phyloP scores from a whole-genome alignment of 2,888 invertebrate genomes.

The Allolobophora icterica region DNA sequence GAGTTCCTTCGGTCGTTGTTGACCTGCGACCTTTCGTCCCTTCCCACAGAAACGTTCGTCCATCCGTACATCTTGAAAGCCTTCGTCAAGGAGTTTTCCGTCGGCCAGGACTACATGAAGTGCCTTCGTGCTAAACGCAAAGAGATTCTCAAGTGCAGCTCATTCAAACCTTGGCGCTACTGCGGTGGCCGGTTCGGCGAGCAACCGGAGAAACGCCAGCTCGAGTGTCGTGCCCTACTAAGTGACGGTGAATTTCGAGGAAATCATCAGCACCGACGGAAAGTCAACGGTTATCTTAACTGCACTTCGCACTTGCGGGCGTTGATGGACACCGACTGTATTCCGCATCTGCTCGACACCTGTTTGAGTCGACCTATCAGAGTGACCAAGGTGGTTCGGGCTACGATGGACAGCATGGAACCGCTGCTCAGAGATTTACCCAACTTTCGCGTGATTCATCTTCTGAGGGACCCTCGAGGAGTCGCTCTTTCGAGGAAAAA shows the following conservation, averaged over 20 bases:
- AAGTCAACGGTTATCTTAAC: neutral
- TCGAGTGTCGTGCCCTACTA: neutral
- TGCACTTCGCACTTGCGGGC: neutral
- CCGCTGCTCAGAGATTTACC: conserved; percentile 30
- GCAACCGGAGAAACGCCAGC: neutral
- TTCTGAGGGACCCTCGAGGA: conserved; percentile 41
- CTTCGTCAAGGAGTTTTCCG: conserved; percentile 33
- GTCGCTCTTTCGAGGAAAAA: conserved; percentile 36
- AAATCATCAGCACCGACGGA: neutral
- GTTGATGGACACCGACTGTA: neutral
- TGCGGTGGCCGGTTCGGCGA: conserved; percentile 38
- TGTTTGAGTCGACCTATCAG: neutral
- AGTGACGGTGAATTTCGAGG: neutral
- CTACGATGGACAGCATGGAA: conserved; percentile 36
- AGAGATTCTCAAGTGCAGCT: neutral
- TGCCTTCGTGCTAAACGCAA: conserved; percentile 23
- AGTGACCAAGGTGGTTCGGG: conserved; percentile 36
- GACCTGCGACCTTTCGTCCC: neutral
- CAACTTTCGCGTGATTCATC: conserved; percentile 33
- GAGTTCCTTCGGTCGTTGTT: neutral
- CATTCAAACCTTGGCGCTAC: neutral
- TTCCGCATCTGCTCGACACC: neutral
- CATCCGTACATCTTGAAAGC: conserved; percentile 23
- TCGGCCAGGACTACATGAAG: conserved; percentile 29
- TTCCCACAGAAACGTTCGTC: conserved; percentile 8